phyloP scores from a whole-genome alignment of 2,113 vertebrate genomes.

The Condylura cristata region DNA sequence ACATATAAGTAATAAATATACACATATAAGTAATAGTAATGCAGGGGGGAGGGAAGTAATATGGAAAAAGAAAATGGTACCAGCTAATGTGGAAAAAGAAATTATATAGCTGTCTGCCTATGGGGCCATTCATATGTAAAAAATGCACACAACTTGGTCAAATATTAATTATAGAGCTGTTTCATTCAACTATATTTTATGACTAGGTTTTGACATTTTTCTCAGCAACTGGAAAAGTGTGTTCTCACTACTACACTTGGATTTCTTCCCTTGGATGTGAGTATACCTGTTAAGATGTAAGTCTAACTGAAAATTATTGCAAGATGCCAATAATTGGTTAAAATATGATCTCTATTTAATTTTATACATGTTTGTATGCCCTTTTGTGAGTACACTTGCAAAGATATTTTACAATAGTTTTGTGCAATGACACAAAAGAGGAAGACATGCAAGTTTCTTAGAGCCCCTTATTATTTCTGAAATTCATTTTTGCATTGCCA shows the following conservation, averaged over 20 bases:
- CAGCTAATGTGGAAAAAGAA: background rate
- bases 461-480: conserved; percentile 5
- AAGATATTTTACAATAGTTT: conserved; percentile 24
- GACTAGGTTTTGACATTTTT: background rate
- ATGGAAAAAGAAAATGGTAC: background rate
- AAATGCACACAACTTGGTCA: background rate
- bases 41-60: background rate
- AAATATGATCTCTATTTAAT: background rate
- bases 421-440: conserved; percentile 12
- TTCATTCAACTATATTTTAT: conserved; percentile 42
- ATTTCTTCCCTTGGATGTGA: background rate
- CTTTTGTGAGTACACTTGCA: background rate
- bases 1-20: background rate
- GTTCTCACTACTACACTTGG: background rate
- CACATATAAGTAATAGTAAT: background rate
- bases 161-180: background rate
- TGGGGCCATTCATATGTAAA: background rate
- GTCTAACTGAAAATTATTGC: background rate
- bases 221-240: background rate
- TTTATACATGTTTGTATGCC: background rate
- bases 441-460: background rate
- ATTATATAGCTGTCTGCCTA: background rate
- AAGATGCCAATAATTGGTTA: background rate
- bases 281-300: background rate
- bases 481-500: background rate